phyloP scores from a whole-genome alignment of 2,113 vertebrate species.

The Isichthys henryi region DNA sequence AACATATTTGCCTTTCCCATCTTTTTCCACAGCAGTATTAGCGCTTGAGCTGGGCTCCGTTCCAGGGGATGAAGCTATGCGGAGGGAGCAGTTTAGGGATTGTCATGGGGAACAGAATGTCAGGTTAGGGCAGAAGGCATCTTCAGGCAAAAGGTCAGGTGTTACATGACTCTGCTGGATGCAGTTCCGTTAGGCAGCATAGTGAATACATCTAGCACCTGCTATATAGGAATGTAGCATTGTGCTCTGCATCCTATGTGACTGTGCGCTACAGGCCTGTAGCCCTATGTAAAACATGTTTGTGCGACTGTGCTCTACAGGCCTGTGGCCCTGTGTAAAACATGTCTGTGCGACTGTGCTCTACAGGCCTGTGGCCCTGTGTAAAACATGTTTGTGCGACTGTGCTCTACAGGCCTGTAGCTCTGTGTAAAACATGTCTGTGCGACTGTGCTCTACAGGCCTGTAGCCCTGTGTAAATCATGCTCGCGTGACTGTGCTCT shows the following conservation, averaged over 20 bases:
- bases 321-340: no score
- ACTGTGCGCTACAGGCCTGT: background rate
- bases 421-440: no score
- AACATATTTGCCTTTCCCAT: background rate
- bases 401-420: background rate
- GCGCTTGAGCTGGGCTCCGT: background rate
- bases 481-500: background rate
- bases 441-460: background rate
- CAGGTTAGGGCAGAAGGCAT: background rate
- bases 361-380: background rate
- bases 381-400: background rate
- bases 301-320: background rate
- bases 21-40: conserved; percentile 4
- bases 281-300: background rate
- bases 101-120: background rate
- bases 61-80: background rate
- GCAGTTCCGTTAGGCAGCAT: background rate
- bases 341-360: background rate
- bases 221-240: background rate
- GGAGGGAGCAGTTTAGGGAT: background rate
- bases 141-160: background rate
- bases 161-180: background rate
- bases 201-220: background rate
- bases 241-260: no score
- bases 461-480: background rate